Evolutionary conservation across 2,797 vertebrate species (phyloP).

Genomic region (Falco naumanni): DNA sequence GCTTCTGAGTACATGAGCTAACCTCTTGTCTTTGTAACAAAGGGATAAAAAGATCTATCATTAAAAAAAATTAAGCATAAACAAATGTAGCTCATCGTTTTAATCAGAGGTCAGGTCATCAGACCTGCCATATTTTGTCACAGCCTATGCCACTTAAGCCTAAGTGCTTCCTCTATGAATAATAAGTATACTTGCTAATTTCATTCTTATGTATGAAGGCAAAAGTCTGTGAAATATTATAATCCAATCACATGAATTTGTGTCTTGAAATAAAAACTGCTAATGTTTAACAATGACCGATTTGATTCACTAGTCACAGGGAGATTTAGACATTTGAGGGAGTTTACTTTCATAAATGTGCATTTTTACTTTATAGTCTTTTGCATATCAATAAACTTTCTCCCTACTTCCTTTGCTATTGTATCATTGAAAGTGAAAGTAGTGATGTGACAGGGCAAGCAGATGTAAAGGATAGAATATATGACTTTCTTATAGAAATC

Average conservation of each 20-base stretch:
- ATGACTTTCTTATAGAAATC: neutral
- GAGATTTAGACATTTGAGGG: neutral
- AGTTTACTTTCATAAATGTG: neutral
- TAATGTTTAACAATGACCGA: neutral
- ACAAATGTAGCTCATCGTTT: conserved; percentile 41
- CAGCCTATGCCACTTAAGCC: conserved; percentile 7
- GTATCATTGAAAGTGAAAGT: neutral
- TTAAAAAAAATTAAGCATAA: conserved; percentile 8
- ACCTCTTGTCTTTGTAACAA: conserved; percentile 64
- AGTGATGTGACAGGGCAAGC: neutral
- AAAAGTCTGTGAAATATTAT: conserved; percentile 42
- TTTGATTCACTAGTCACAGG: conserved; percentile 8
- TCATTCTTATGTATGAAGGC: neutral
- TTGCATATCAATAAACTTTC: neutral
- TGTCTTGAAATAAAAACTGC: neutral
- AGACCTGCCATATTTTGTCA: conserved; percentile 31
- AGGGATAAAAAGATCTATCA: conserved; percentile 27
- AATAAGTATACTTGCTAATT: conserved; percentile 34
- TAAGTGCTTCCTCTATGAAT: conserved; percentile 32
- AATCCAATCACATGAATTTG: neutral
- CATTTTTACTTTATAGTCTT: neutral
- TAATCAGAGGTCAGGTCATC: conserved; percentile 49
- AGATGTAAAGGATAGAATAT: neutral
- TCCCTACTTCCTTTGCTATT: neutral
- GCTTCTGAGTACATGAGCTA: conserved; percentile 34